Percentiles rank a stretch among this genome's conserved stretches.
phyloP scores from a whole-genome alignment of 2,888 invertebrate species.

The Cyrtodaria siliqua region DNA sequence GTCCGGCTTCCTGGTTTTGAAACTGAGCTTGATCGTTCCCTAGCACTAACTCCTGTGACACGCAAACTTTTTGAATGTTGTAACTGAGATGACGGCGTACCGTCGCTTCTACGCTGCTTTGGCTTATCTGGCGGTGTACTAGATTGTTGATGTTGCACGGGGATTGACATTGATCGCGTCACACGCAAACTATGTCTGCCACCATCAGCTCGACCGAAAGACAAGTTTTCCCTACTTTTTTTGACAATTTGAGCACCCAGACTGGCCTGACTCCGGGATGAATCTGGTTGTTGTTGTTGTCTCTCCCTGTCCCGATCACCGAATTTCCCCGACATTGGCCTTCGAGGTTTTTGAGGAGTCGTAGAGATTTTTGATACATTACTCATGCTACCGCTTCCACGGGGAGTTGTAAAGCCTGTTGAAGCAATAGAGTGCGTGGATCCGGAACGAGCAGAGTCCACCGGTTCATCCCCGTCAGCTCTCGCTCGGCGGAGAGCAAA shows the following conservation, averaged over 20 bases:
- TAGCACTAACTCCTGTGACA: slow-evolving; percentile 73
- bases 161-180: slow-evolving; percentile 58
- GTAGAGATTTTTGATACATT: slow-evolving; percentile 56
- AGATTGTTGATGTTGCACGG: slow-evolving; percentile 48
- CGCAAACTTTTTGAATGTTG: slow-evolving; percentile 75
- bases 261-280: slow-evolving; percentile 76
- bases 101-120: slow-evolving; percentile 60
- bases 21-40: slow-evolving; percentile 66
- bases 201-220: slow-evolving; percentile 69
- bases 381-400: slow-evolving; percentile 56
- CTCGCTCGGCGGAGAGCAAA: slow-evolving; percentile 89
- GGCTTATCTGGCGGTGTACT: slow-evolving; percentile 35
- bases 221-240: slow-evolving; percentile 72
- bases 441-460: slow-evolving; percentile 55
- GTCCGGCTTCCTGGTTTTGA: slow-evolving; percentile 77
- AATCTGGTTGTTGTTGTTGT: slow-evolving; percentile 36
- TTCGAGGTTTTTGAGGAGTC: slow-evolving; percentile 63
- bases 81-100: slow-evolving; percentile 34
- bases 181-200: slow-evolving; percentile 76
- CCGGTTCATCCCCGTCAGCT: slow-evolving; percentile 71
- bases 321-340: slow-evolving; percentile 62
- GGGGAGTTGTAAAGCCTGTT: slow-evolving; percentile 48
- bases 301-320: slow-evolving; percentile 30
- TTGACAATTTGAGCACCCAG: slow-evolving; percentile 79
- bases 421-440: slow-evolving; percentile 54